Conservation (phyloP, 2,113 vertebrate genomes). For the Perca schrenkii region DNA sequence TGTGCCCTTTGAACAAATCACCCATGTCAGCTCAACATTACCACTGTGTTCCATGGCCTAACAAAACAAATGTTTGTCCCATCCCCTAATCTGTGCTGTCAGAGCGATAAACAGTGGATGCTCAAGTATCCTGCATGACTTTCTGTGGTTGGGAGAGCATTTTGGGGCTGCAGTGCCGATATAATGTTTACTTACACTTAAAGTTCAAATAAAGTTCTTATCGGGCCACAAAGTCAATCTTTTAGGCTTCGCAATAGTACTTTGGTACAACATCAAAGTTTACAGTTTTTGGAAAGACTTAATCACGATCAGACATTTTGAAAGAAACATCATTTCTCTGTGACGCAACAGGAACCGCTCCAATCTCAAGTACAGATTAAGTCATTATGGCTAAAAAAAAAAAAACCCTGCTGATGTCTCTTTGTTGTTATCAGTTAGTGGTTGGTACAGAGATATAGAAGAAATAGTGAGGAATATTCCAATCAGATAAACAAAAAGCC, state of each 20-base stretch:
- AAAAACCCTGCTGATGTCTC: conserved; percentile 23
- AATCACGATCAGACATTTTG: conserved; percentile 15
- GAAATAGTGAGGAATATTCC: conserved; percentile 9
- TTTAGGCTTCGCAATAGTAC: conserved; percentile 1
- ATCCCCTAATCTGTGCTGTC: conserved; percentile 56
- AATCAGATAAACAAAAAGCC: conserved; percentile 36
- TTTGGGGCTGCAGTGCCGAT: conserved; percentile 3
- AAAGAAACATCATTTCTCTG: conserved; percentile 5
- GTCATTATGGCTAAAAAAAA: conserved; percentile 41
- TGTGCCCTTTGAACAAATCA: conserved; percentile 48
- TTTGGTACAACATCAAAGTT: conserved; percentile 42
- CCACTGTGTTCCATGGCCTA: conserved; percentile 22
- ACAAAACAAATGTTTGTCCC: conserved; percentile 49
- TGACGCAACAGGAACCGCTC: conserved; percentile 6
- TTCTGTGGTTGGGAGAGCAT: conserved; percentile 30
- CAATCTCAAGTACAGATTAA: conserved; percentile 2
- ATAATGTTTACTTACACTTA: conserved; percentile 47
- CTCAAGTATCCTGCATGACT: conserved; percentile 22
- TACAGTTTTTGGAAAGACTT: conserved; percentile 24
- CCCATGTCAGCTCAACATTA: conserved; percentile 41
- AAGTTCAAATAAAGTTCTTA: conserved; percentile 44
- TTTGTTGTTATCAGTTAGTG: conserved; percentile 18
- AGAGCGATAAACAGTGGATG: conserved; percentile 47
- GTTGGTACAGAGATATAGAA: neutral
- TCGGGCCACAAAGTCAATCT: conserved; percentile 21